Percentiles rank a stretch among this genome's conserved stretches.
Conservation (phyloP, 2,888 invertebrate species). For the Exocentrus adspersus region DNA sequence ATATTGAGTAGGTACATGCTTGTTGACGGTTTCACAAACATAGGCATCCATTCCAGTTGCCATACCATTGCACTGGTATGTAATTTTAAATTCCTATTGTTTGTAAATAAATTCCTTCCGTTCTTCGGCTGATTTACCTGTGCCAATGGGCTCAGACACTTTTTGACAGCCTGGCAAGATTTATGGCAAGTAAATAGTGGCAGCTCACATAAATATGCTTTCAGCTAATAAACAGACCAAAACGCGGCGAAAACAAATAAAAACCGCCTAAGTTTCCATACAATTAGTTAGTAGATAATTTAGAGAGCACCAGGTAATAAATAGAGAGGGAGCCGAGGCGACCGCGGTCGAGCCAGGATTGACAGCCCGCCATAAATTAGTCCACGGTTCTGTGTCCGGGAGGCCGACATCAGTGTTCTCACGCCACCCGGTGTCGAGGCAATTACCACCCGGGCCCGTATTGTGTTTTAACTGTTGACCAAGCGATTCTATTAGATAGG, state of each 20-base stretch:
- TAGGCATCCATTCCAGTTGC: no score
- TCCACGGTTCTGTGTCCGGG: constrained; percentile 41
- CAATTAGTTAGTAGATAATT: constrained; percentile 10
- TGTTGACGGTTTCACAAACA: no score
- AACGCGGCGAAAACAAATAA: neutral
- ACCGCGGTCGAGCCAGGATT: constrained; percentile 36
- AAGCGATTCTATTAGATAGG: constrained; percentile 42
- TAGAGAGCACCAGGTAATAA: constrained; percentile 21
- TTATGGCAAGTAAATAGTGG: no score
- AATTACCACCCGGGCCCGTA: constrained; percentile 51
- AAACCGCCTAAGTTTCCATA: neutral
- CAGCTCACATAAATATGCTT: no score
- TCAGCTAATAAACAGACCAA: neutral
- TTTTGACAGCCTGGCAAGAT: no score
- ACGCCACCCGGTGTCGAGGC: constrained; percentile 49
- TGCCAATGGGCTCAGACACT: no score
- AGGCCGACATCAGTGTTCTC: constrained; percentile 48
- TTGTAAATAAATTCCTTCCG: no score
- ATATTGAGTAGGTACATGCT: no score
- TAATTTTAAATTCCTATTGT: no score
- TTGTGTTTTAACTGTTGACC: constrained; percentile 49
- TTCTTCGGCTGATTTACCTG: no score
- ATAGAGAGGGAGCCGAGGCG: constrained; percentile 24
- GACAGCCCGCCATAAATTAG: constrained; percentile 49
- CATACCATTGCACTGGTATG: no score